Evolutionary conservation across 2,113 vertebrate species (phyloP), one percentile per base, ranked within the genome.

Genomic region (Triplophysa rosa): DNA sequence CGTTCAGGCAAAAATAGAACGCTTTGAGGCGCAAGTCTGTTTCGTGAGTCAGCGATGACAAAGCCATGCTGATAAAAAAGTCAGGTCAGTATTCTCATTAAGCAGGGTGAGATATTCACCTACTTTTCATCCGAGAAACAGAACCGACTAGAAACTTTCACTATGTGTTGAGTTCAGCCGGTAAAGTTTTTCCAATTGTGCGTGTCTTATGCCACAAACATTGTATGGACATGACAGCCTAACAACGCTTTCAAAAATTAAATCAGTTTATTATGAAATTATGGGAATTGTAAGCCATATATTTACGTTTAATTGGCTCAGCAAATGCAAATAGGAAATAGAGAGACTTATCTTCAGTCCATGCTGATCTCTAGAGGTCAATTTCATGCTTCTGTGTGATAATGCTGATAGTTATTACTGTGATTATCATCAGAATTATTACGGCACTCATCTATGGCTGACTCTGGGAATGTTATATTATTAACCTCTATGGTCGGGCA

Each of bases 391-490:
- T 73, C 70, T 58, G 70, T 23, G 70, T 73, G 70, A 73, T 59
- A 61, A 73, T 73, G 33, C 70, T 73, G 70, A 61, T 73, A 61
- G 19, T 59, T 59, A 73, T 72, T 73, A 42, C 70, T 13, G 21
- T 73, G 33, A 73, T 73, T 73, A 73, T 73, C 54, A 73, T 73
- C 54, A 59, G n/a, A 73, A 73, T 73, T 73, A 73, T 73, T 24
- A 21, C 33, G 37, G n/a, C 54, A 24, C 70, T 59, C 56, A 61
- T 73, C 70, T 8, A 73, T 42, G 54, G n/a, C 33, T 42, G 33
- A 73, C 54, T 73, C 29, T 21, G 4, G 26, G 54, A 21, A 33
- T 59, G n/a, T 73, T 61, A 73, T 73, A 73, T 72, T 42, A 61
- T 59, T 61, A 73, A 73, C 70, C 54, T 73, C 54, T 42, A 40